A percentile compares a stretch with the other conserved stretches of the same genome.
These are phyloP conservation scores for Pantala flavescens DNA, from an alignment of 1,140 invertebrate species.

Conservation along the genomic window DNA sequence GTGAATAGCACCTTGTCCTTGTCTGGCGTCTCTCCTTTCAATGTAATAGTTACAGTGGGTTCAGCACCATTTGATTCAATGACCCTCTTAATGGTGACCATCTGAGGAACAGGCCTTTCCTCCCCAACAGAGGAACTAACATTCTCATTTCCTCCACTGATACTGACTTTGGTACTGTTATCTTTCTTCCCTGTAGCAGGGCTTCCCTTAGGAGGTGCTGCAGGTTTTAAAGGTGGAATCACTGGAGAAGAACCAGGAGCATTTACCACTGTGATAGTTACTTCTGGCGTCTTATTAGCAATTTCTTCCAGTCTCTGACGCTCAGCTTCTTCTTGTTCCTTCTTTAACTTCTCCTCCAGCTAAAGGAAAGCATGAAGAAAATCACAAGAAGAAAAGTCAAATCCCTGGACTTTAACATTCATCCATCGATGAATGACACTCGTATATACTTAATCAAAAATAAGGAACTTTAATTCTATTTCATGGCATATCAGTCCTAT, in stretches of 20 bases:
- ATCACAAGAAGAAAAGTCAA: background rate
- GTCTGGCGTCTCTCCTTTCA: slow-evolving; percentile 60
- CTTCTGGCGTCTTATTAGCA: slow-evolving; percentile 36
- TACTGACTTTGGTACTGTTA: slow-evolving; percentile 19
- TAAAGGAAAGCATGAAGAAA: slow-evolving; percentile 21
- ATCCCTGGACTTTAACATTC: no score
- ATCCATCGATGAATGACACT: no score
- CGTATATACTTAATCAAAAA: no score
- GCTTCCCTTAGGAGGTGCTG: slow-evolving; percentile 4
- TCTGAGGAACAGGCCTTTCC: slow-evolving; percentile 41
- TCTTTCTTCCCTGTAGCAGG: slow-evolving; percentile 17
- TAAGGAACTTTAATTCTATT: no score
- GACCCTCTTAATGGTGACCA: slow-evolving; percentile 61
- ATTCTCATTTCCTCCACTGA: background rate
- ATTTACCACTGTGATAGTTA: slow-evolving; percentile 34
- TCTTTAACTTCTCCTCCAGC: slow-evolving; percentile 40
- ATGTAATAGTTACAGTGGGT: slow-evolving; percentile 61
- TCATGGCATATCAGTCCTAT: background rate
- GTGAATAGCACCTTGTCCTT: slow-evolving; percentile 63
- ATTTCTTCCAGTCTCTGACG: slow-evolving; percentile 35
- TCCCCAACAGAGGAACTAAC: slow-evolving; percentile 24
- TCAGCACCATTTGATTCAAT: slow-evolving; percentile 51
- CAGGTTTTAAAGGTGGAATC: slow-evolving; percentile 13
- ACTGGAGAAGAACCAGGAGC: slow-evolving; percentile 16
- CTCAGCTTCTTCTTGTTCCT: slow-evolving; percentile 38